Evolutionary conservation across 2,797 vertebrate genomes (phyloP).

Genomic region (Hybognathus amarus): DNA sequence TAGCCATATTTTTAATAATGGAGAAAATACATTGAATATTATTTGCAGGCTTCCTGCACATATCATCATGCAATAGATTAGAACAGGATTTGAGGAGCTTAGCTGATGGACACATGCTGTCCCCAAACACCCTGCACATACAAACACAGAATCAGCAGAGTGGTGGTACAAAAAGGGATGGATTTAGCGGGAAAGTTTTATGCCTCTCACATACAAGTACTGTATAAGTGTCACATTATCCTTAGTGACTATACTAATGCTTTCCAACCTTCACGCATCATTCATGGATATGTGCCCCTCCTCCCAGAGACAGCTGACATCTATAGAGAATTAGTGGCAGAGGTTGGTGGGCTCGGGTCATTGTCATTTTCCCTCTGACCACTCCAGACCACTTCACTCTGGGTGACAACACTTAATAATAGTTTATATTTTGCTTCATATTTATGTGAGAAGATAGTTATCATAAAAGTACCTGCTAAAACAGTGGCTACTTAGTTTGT

Average conservation of each 20-base stretch:
- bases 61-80: slow-evolving; percentile 45
- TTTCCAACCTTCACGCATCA: slow-evolving; percentile 2
- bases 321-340: slow-evolving; percentile 35
- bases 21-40: slow-evolving; percentile 30
- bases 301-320: slow-evolving; percentile 11
- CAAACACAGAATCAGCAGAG: slow-evolving; percentile 22
- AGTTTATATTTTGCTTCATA: slow-evolving; percentile 5
- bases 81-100: slow-evolving; percentile 41
- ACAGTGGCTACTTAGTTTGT: background rate
- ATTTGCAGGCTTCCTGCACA: slow-evolving; percentile 24
- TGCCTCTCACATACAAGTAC: background rate
- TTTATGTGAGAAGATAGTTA: background rate
- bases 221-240: slow-evolving; percentile 14
- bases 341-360: slow-evolving; percentile 21
- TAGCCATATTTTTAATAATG: slow-evolving; percentile 44
- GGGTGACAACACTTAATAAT: background rate
- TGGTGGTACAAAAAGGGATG: background rate
- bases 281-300: background rate
- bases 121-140: slow-evolving; percentile 28
- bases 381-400: background rate
- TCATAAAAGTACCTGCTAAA: background rate
- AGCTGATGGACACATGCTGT: slow-evolving; percentile 45
- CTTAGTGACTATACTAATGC: background rate
- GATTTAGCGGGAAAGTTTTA: background rate
- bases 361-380: slow-evolving; percentile 10